Percentiles rank a stretch among this genome's conserved stretches.
Evolutionary conservation across 2,113 vertebrate genomes (phyloP).

Genomic region (Meleagris gallopavo): DNA sequence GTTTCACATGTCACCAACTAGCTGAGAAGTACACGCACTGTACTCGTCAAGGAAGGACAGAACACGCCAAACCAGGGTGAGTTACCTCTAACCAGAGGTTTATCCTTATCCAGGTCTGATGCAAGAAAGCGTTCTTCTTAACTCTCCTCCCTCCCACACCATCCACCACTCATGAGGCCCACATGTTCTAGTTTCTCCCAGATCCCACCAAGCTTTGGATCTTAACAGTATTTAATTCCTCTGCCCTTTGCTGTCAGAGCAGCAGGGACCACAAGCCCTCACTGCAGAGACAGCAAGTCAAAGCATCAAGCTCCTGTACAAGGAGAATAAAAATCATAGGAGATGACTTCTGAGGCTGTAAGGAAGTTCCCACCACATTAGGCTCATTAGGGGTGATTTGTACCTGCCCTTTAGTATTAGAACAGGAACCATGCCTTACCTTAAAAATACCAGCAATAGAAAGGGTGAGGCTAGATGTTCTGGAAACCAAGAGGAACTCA

Average conservation of each 20-base stretch:
- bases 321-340: background rate
- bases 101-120: background rate
- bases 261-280: background rate
- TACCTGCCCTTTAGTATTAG: constrained; percentile 10
- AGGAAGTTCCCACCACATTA: background rate
- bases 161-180: background rate
- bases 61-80: background rate
- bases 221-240: background rate
- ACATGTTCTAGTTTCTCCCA: background rate
- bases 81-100: background rate
- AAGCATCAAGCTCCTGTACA: background rate
- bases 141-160: background rate
- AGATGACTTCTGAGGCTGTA: background rate
- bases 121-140: background rate
- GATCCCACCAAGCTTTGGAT: background rate
- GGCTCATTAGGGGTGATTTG: background rate
- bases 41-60: background rate
- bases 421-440: constrained; percentile 76
- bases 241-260: background rate
- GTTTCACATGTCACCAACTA: background rate
- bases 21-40: background rate
- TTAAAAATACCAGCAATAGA: constrained; percentile 97
- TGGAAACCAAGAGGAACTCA: constrained; percentile 93
- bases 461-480: constrained; percentile 93
- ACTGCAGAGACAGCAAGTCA: background rate